A percentile compares a stretch with the other conserved stretches of the same genome.
These are phyloP conservation scores for Antedon mediterranea DNA, from an alignment of 53 echinoderm and acorn worm genomes.

Conservation along the genomic window DNA sequence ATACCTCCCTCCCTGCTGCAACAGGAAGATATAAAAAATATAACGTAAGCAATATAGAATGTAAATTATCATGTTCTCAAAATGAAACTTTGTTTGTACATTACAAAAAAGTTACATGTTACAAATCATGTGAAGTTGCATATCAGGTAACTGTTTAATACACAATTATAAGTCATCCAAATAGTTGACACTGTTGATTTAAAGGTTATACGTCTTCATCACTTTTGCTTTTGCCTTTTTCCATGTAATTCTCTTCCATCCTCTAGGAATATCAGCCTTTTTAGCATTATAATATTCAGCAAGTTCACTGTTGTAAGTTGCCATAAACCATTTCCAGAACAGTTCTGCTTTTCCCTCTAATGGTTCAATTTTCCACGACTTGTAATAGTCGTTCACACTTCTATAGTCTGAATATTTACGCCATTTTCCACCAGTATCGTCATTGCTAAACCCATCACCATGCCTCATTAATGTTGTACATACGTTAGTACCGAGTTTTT, in stretches of 20 bases:
- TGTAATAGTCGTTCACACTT: not conserved
- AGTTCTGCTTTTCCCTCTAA: not conserved
- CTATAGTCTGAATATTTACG: not conserved
- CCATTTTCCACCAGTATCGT: not conserved
- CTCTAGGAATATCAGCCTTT: conserved; percentile 14
- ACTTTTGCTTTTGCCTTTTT: conserved; percentile 6
- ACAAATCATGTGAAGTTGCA: too few relatives aligned
- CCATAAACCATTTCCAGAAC: conserved; percentile 25
- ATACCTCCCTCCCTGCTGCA: too few relatives aligned
- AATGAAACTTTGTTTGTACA: too few relatives aligned
- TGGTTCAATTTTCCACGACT: not conserved
- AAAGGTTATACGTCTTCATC: not conserved
- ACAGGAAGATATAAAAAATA: too few relatives aligned
- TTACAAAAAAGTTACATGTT: too few relatives aligned
- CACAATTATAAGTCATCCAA: too few relatives aligned
- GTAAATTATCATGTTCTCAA: too few relatives aligned
- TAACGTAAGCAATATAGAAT: too few relatives aligned
- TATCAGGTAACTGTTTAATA: too few relatives aligned
- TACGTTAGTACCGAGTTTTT: not conserved
- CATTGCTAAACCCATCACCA: not conserved
- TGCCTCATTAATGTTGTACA: not conserved
- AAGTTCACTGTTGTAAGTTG: conserved; percentile 11
- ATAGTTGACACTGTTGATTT: too few relatives aligned
- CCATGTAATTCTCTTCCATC: conserved; percentile 15
- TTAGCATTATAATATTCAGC: conserved; percentile 2